Percentiles rank a stretch among this genome's conserved stretches.
Evolutionary conservation across 30 jellyfish, hydroid and myxozoan species (phyloP).

Genomic region (Clytia hemisphaerica): DNA sequence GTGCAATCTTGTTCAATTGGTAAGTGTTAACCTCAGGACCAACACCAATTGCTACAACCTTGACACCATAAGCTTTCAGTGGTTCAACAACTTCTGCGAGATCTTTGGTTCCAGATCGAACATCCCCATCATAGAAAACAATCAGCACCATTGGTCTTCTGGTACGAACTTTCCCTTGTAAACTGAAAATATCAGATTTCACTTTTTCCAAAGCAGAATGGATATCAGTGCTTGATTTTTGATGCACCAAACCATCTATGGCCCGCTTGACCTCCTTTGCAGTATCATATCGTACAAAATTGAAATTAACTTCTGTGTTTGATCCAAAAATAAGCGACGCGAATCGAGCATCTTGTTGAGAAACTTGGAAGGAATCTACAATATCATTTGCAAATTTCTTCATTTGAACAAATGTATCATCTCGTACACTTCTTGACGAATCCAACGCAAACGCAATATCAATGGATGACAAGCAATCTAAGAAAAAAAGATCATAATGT

Average conservation of each 20-base stretch:
- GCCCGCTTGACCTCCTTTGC: constrained; percentile 59
- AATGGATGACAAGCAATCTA: constrained; percentile 73
- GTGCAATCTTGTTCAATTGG: constrained; percentile 65
- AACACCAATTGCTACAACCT: constrained; percentile 79
- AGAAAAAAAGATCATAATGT: neutral
- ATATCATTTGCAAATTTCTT: constrained; percentile 56
- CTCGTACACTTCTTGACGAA: constrained; percentile 78
- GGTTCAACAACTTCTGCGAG: constrained; percentile 63
- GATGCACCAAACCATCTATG: constrained; percentile 56
- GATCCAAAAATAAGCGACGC: constrained; percentile 65
- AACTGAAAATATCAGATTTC: constrained; percentile 48
- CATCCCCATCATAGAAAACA: constrained; percentile 79
- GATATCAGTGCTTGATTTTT: constrained; percentile 65
- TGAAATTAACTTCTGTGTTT: constrained; percentile 57
- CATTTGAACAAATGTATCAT: constrained; percentile 51
- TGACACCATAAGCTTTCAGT: constrained; percentile 77
- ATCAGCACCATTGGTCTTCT: constrained; percentile 83
- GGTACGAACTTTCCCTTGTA: constrained; percentile 66
- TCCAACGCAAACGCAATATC: constrained; percentile 88
- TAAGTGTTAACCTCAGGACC: constrained; percentile 75
- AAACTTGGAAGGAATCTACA: constrained; percentile 76
- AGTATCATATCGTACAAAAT: constrained; percentile 64
- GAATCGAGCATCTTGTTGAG: constrained; percentile 73
- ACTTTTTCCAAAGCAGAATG: constrained; percentile 70
- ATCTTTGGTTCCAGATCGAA: constrained; percentile 59